Conservation (phyloP, 1,140 invertebrate species). For the Aphidius gifuensis region DNA sequence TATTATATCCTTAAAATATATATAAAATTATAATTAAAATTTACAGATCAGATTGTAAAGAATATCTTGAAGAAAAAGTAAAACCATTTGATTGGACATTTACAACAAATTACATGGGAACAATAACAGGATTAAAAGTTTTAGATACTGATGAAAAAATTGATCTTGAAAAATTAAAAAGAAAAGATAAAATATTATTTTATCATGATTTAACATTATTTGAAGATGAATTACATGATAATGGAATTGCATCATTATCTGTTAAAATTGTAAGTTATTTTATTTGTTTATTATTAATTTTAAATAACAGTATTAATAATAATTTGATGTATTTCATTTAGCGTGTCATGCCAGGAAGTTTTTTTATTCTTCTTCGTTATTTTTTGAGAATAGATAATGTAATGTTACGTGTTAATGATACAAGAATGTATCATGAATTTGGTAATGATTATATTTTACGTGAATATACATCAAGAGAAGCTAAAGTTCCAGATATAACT, state of each 20-base stretch:
- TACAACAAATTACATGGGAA: constrained; percentile 89
- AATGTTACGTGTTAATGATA: constrained; percentile 85
- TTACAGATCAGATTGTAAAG: constrained; percentile 55
- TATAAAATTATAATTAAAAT: constrained; percentile 10
- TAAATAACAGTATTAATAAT: constrained; percentile 16
- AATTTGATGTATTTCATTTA: constrained; percentile 53
- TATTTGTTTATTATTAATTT: constrained; percentile 8
- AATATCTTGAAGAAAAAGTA: constrained; percentile 71
- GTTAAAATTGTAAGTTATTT: constrained; percentile 86
- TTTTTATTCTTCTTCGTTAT: constrained; percentile 87
- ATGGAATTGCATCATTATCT: constrained; percentile 85
- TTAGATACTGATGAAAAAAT: constrained; percentile 74
- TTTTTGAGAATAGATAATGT: constrained; percentile 94
- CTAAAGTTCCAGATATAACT: constrained; percentile 62
- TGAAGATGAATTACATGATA: constrained; percentile 98
- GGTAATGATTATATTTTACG: constrained; percentile 71
- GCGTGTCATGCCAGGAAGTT: constrained; percentile 92
- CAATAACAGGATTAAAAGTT: constrained; percentile 62
- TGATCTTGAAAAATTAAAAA: constrained; percentile 86
- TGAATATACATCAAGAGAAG: constrained; percentile 75
- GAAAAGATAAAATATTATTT: constrained; percentile 89
- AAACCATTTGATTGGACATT: constrained; percentile 98
- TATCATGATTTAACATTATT: constrained; percentile 92
- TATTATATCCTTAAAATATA: background rate
- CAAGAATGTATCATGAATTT: constrained; percentile 84